phyloP scores from a whole-genome alignment of 2,888 invertebrate genomes.

The Drosophila infuscata region DNA sequence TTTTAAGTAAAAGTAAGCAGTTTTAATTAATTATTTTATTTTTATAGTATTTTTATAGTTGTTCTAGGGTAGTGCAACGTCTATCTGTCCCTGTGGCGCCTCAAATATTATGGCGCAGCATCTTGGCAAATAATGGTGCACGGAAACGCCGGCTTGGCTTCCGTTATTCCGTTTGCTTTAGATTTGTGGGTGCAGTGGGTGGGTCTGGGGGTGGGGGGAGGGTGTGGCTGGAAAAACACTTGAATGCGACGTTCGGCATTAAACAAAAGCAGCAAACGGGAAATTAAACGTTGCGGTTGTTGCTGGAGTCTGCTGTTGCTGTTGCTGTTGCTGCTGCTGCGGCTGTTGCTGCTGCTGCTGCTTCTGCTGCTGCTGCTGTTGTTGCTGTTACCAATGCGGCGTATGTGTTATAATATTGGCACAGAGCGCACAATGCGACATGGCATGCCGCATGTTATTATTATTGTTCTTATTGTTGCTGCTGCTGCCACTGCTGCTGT shows the following conservation, averaged over 20 bases:
- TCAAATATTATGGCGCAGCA: constrained; percentile 39
- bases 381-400: constrained; percentile 59
- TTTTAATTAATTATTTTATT: neutral
- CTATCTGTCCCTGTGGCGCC: neutral
- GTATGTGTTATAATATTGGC: constrained; percentile 77
- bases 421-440: constrained; percentile 52
- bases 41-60: neutral
- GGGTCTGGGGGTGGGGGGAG: neutral
- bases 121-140: constrained; percentile 59
- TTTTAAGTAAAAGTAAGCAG: neutral
- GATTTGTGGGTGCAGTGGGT: constrained; percentile 10
- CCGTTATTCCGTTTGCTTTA: constrained; percentile 56
- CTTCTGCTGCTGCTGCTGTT: constrained; percentile 15
- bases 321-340: neutral
- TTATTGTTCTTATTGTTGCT: constrained; percentile 19
- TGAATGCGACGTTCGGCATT: constrained; percentile 55
- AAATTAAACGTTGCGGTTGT: constrained; percentile 58
- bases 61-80: constrained; percentile 11
- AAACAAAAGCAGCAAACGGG: constrained; percentile 60
- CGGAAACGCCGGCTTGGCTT: constrained; percentile 67
- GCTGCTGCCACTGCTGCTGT: constrained; percentile 18
- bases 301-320: constrained; percentile 9
- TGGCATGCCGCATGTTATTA: constrained; percentile 27
- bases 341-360: neutral
- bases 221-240: constrained; percentile 36